A percentile compares a stretch with the other conserved stretches of the same genome.
Evolutionary conservation across 2,797 vertebrate species (phyloP).

Genomic region (Steatocranus sp.): DNA sequence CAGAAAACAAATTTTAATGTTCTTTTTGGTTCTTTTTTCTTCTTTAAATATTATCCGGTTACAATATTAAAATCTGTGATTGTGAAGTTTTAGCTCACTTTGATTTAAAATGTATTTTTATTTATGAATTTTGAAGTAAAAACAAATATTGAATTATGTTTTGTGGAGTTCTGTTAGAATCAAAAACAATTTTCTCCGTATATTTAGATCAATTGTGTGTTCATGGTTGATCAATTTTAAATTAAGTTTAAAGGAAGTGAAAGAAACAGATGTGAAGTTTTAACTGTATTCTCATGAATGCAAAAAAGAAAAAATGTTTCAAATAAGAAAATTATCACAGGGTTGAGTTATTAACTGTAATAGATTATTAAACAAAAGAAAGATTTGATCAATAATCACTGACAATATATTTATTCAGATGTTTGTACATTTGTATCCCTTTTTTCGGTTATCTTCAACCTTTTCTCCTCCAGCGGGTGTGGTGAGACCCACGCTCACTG

Average conservation of each 20-base stretch:
- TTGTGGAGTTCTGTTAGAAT: too few species aligned
- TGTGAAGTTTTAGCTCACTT: too few species aligned
- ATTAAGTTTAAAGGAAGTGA: too few species aligned
- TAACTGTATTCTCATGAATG: background rate
- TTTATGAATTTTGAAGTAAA: fast-evolving
- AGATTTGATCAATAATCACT: background rate
- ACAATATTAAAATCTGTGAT: fast-evolving
- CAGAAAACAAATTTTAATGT: too few species aligned
- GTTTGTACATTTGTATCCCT: too few species aligned
- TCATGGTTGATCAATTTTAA: fast-evolving
- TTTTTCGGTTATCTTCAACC: too few species aligned
- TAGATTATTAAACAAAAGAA: fast-evolving
- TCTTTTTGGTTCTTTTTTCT: too few species aligned
- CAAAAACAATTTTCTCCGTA: too few species aligned
- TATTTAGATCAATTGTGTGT: fast-evolving
- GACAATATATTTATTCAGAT: too few species aligned
- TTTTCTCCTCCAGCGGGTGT: background rate
- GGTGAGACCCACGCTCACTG: background rate
- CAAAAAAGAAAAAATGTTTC: background rate
- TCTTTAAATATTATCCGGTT: too few species aligned
- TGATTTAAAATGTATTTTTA: too few species aligned
- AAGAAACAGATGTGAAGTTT: background rate
- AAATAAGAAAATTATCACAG: fast-evolving
- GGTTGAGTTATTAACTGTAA: fast-evolving
- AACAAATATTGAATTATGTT: fast-evolving